Evolutionary conservation across 53 echinoderm and acorn worm genomes (phyloP).

Genomic region (Astropecten irregularis): DNA sequence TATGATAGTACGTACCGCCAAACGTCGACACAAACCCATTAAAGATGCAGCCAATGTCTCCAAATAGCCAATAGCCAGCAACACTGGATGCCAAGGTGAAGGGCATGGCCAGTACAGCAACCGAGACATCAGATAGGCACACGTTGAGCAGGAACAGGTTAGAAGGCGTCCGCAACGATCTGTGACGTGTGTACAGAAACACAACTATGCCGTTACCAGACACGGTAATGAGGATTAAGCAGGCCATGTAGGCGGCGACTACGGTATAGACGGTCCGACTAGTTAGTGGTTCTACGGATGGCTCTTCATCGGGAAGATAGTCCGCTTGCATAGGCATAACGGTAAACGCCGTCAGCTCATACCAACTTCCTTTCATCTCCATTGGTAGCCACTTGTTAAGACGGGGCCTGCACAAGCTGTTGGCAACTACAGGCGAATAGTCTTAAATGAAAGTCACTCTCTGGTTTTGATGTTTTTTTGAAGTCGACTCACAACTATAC

Average conservation of each 20-base stretch:
- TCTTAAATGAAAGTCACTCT: no score
- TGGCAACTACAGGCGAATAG: no score
- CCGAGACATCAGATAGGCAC: conserved; percentile 67
- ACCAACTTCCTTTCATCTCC: no score
- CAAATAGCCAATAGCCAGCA: conserved; percentile 75
- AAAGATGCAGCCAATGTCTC: conserved; percentile 60
- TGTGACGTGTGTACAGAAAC: conserved; percentile 45
- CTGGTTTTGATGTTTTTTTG: no score
- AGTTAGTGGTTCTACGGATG: not conserved
- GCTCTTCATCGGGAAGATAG: no score
- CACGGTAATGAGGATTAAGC: conserved; percentile 61
- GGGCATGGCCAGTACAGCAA: conserved; percentile 67
- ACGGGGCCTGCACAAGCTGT: no score
- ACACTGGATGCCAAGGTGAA: conserved; percentile 75
- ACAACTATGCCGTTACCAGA: conserved; percentile 71
- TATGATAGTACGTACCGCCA: conserved; percentile 81
- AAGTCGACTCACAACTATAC: no score
- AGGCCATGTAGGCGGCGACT: conserved; percentile 69
- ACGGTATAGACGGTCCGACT: conserved; percentile 9
- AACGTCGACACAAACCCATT: conserved; percentile 72
- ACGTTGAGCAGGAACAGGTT: conserved; percentile 80
- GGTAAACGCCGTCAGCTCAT: no score
- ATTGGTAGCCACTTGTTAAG: no score
- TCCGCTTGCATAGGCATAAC: no score
- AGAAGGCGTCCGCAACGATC: conserved; percentile 55